Percentiles rank a stretch among this genome's conserved stretches.
phyloP scores from a whole-genome alignment of 2,888 invertebrate species.

The Alitta virens region DNA sequence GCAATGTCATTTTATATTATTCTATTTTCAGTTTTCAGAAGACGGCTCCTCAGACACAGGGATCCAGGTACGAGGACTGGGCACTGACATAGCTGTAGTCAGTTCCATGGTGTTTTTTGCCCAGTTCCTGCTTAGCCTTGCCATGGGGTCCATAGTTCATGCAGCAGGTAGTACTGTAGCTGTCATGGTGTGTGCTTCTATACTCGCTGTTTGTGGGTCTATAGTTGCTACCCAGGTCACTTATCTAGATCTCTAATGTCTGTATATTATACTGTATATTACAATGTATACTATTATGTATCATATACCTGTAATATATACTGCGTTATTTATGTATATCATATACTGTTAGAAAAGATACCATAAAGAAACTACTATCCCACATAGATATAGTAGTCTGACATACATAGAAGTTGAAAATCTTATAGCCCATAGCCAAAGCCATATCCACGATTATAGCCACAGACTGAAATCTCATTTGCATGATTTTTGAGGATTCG shows the following conservation, averaged over 20 bases:
- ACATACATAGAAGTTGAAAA: too few species aligned
- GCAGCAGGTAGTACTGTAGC: conserved; percentile 81
- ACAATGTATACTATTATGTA: too few species aligned
- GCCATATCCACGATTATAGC: too few species aligned
- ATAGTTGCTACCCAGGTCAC: conserved; percentile 81
- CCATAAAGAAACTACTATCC: too few species aligned
- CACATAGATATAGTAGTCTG: too few species aligned
- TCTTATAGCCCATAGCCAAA: too few species aligned
- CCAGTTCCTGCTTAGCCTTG: conserved; percentile 82
- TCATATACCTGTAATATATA: too few species aligned
- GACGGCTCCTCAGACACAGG: background rate
- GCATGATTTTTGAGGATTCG: too few species aligned
- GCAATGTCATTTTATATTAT: background rate
- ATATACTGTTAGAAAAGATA: too few species aligned
- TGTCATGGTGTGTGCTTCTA: conserved; percentile 81
- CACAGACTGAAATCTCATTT: too few species aligned
- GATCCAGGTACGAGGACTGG: conserved; percentile 73
- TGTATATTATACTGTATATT: too few species aligned
- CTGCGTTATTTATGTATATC: too few species aligned
- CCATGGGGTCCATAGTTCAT: conserved; percentile 64
- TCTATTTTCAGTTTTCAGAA: background rate
- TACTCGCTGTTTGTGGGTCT: conserved; percentile 81
- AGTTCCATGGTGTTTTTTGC: conserved; percentile 95
- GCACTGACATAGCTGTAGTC: conserved; percentile 91
- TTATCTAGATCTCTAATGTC: conserved; percentile 76